These are phyloP conservation scores for Monomorium pharaonis DNA, from an alignment of 1,140 invertebrate genomes.

Conservation along the genomic window DNA sequence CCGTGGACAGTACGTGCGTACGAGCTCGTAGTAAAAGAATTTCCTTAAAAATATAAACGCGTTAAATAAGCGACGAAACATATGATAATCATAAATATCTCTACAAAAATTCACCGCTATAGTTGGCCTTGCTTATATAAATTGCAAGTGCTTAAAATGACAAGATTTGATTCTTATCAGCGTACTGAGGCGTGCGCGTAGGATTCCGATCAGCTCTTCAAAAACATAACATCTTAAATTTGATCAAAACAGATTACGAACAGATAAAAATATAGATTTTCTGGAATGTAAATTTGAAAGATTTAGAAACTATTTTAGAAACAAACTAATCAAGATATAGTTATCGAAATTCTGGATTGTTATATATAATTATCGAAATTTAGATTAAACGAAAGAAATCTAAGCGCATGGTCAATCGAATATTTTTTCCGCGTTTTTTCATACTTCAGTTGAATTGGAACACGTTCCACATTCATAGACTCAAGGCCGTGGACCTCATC, in stretches of 20 bases:
- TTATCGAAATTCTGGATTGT: not conserved
- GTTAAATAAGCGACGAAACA: not conserved
- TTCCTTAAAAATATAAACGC: not conserved
- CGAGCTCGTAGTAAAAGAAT: not conserved
- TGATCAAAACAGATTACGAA: not conserved
- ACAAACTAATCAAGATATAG: not conserved
- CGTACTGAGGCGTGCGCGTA: not conserved
- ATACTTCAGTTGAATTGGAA: constrained; percentile 50
- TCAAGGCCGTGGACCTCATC: constrained; percentile 8
- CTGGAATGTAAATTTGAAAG: not conserved
- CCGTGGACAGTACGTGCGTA: not conserved
- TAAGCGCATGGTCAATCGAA: constrained; percentile 10
- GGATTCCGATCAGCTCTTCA: not conserved
- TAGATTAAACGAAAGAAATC: not conserved
- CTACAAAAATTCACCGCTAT: not conserved
- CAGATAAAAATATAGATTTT: not conserved
- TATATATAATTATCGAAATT: not conserved
- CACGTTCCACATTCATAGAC: constrained; percentile 27
- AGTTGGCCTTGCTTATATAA: not conserved
- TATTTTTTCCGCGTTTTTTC: constrained; percentile 34
- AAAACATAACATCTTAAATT: not conserved
- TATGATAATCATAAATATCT: not conserved
- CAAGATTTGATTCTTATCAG: not conserved
- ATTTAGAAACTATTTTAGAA: not conserved
- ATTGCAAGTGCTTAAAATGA: not conserved